Evolutionary conservation across 2,797 vertebrate species (phyloP).

Genomic region (Chelonia mydas): DNA sequence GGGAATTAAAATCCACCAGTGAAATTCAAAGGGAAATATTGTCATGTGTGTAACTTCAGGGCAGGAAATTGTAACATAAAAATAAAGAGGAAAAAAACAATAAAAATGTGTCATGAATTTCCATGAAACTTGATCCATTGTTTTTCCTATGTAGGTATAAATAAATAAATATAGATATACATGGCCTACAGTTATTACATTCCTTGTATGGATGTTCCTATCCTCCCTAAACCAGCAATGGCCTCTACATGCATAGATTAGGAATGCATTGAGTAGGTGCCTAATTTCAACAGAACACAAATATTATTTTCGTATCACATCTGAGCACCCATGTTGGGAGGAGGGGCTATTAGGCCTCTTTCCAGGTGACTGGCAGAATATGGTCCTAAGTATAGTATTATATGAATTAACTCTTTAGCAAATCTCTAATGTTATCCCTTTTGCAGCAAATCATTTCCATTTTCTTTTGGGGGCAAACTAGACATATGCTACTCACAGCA

Average conservation of each 20-base stretch:
- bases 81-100: neutral
- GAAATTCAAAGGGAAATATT: neutral
- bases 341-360: neutral
- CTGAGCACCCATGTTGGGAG: neutral
- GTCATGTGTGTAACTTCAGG: neutral
- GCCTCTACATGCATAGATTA: neutral
- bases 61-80: neutral
- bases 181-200: neutral
- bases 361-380: neutral
- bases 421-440: neutral
- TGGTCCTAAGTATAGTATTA: neutral
- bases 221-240: neutral
- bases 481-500: neutral
- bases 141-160: neutral
- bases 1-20: neutral
- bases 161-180: too few species aligned
- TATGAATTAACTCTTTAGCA: neutral
- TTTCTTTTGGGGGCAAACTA: neutral
- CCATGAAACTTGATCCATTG: neutral
- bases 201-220: neutral
- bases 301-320: neutral
- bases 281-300: neutral
- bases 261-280: neutral
- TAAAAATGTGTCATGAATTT: neutral
- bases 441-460: neutral